A percentile compares a stretch with the other conserved stretches of the same genome.
phyloP scores from a whole-genome alignment of 1,140 invertebrate species.

The Dendroctonus ponderosae region DNA sequence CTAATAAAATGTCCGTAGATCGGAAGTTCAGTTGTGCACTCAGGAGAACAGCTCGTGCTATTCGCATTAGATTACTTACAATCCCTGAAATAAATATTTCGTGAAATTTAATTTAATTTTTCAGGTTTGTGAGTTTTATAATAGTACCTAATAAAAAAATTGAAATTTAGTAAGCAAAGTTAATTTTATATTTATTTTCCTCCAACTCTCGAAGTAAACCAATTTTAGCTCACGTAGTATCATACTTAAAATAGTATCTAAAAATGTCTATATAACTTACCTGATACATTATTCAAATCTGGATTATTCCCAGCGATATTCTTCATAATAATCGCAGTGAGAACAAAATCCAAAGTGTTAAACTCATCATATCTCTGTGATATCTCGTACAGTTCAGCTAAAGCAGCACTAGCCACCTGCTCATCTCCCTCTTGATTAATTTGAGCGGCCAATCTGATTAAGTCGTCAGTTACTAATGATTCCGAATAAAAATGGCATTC shows the following conservation, averaged over 20 bases:
- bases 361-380: slow-evolving; percentile 6
- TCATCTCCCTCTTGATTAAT: not conserved
- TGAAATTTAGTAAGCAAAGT: too few relatives aligned
- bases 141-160: not conserved
- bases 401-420: not conserved
- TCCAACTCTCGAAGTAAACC: too few relatives aligned
- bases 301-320: not conserved
- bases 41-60: slow-evolving; percentile 11
- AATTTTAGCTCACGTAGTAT: too few relatives aligned
- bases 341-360: slow-evolving; percentile 20
- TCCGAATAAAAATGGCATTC: slow-evolving; percentile 18
- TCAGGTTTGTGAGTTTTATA: too few relatives aligned
- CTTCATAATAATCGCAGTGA: slow-evolving; percentile 12
- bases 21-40: slow-evolving; percentile 29
- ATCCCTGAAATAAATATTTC: slow-evolving; percentile 10
- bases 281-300: slow-evolving; percentile 9
- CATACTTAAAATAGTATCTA: not conserved
- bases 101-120: not conserved
- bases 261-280: slow-evolving; percentile 6
- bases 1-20: slow-evolving; percentile 24
- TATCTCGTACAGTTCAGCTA: not conserved
- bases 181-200: too few relatives aligned
- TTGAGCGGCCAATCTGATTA: not conserved
- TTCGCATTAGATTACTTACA: slow-evolving; percentile 24
- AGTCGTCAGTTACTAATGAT: slow-evolving; percentile 1